Conservation (phyloP, 2,113 vertebrate species). For the Dicerorhinus sumatrensis region DNA sequence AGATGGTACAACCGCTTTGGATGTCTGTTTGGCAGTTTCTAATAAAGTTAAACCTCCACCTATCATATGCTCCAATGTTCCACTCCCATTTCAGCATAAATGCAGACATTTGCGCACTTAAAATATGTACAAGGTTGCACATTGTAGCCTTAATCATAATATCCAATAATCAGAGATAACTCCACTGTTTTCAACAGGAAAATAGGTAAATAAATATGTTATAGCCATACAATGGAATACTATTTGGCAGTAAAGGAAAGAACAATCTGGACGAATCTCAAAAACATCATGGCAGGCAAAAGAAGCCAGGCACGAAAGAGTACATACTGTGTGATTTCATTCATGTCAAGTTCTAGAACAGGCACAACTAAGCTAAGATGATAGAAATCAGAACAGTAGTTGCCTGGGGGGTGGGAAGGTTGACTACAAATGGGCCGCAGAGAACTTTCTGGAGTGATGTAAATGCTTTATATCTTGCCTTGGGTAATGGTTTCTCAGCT, state of each 20-base stretch:
- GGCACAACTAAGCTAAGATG: not conserved
- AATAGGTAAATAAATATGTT: not conserved
- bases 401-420: not conserved
- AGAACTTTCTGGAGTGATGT: not conserved
- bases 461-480: not conserved
- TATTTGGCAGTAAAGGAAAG: not conserved
- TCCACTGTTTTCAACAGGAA: conserved; percentile 9
- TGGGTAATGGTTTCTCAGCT: not conserved
- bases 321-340: not conserved
- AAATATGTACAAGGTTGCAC: not conserved
- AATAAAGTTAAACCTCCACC: not conserved
- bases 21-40: not conserved
- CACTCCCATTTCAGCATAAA: conserved; percentile 25
- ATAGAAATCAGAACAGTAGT: not conserved
- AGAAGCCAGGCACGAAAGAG: not conserved
- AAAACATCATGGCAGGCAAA: not conserved
- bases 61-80: not conserved
- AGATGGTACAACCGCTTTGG: not conserved
- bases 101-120: not conserved
- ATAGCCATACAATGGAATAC: not conserved
- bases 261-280: not conserved
- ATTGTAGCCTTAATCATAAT: not conserved
- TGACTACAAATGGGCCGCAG: not conserved
- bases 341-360: conserved; percentile 4
- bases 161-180: not conserved